phyloP scores from a whole-genome alignment of 1,140 invertebrate species.

The Argopecten irradians region DNA sequence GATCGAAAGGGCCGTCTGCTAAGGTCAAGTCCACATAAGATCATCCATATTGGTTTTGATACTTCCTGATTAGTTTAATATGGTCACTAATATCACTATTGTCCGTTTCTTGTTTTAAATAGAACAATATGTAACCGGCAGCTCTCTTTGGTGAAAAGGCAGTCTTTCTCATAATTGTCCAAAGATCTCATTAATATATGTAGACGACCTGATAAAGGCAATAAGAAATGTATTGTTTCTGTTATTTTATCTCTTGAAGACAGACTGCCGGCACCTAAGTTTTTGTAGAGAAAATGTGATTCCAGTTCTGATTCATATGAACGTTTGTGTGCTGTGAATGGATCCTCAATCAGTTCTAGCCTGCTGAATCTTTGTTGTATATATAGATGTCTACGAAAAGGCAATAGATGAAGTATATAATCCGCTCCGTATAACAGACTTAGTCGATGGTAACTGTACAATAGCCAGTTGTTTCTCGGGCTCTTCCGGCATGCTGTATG shows the following conservation, averaged over 20 bases:
- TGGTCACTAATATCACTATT: slow-evolving; percentile 62
- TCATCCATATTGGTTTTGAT: slow-evolving; percentile 67
- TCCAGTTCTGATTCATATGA: slow-evolving; percentile 26
- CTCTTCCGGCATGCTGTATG: slow-evolving; percentile 93
- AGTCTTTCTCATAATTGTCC: slow-evolving; percentile 88
- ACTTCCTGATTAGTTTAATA: slow-evolving; percentile 71
- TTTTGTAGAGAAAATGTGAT: slow-evolving; percentile 49
- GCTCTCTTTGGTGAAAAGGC: slow-evolving; percentile 82
- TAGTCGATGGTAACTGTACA: slow-evolving; percentile 94
- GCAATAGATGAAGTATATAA: slow-evolving; percentile 94
- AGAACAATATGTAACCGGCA: slow-evolving; percentile 88
- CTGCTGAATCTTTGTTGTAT: slow-evolving; percentile 90
- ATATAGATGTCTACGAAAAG: slow-evolving; percentile 95
- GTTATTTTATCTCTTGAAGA: slow-evolving; percentile 49
- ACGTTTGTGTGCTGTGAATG: slow-evolving; percentile 44
- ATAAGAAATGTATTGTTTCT: slow-evolving; percentile 87
- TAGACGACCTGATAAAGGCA: slow-evolving; percentile 91
- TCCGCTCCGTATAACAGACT: slow-evolving; percentile 91
- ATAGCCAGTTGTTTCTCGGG: slow-evolving; percentile 95
- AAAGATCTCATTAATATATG: slow-evolving; percentile 91
- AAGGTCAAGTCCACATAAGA: slow-evolving; percentile 70
- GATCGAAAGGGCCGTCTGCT: slow-evolving; percentile 76
- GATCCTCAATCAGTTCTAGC: slow-evolving; percentile 72
- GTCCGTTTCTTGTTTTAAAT: slow-evolving; percentile 78
- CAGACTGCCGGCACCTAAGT: slow-evolving; percentile 47